phyloP scores from a whole-genome alignment of 2,113 vertebrate species.

The Xiphophorus maculatus region DNA sequence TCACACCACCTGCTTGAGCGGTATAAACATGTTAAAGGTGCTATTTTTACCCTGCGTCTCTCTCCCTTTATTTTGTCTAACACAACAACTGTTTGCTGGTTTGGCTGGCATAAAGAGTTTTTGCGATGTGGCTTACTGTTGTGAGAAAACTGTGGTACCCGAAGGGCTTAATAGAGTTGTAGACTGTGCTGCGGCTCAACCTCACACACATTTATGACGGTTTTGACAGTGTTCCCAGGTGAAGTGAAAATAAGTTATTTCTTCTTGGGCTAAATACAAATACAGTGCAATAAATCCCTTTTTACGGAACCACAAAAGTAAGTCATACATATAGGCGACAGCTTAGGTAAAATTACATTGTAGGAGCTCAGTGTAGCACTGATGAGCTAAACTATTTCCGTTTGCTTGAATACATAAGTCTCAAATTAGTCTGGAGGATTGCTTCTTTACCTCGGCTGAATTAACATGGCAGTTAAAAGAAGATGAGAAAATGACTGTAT shows the following conservation, averaged over 20 bases:
- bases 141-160: conserved; percentile 6
- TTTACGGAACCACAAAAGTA: not conserved
- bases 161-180: not conserved
- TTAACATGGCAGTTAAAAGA: not conserved
- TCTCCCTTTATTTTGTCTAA: not conserved
- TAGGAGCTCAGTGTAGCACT: not conserved
- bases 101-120: not conserved
- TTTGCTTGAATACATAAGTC: no score
- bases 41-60: not conserved
- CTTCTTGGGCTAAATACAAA: not conserved
- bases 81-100: no score
- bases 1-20: not conserved
- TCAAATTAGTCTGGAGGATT: not conserved
- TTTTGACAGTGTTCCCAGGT: not conserved
- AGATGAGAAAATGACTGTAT: not conserved
- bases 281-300: not conserved
- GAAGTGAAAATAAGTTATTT: not conserved
- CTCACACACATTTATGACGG: not conserved
- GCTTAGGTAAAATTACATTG: not conserved
- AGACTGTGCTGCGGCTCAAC: not conserved
- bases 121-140: not conserved
- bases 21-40: conserved; percentile 1
- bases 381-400: no score
- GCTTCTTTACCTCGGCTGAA: not conserved
- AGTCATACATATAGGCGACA: not conserved